Evolutionary conservation across 2,888 invertebrate species (phyloP).

Genomic region (Phaedon cochleariae): DNA sequence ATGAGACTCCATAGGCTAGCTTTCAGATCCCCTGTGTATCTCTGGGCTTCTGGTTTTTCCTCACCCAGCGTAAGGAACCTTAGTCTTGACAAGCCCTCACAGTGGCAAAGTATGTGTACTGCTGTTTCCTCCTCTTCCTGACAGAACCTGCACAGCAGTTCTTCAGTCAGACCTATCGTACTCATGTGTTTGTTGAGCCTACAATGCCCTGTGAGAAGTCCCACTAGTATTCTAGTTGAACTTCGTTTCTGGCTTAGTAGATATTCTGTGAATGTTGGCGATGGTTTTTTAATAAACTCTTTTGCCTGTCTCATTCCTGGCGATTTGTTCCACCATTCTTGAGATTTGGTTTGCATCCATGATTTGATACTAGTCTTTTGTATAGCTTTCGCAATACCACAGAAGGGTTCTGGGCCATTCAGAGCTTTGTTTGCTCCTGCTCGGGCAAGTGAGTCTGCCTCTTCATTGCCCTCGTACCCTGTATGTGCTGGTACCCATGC

Average conservation of each 20-base stretch:
- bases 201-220: not conserved
- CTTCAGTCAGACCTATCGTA: not conserved
- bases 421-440: too few species aligned
- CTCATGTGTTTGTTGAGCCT: not conserved
- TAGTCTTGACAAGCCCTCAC: too few species aligned
- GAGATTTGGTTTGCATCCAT: conserved; percentile 1
- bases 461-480: too few species aligned
- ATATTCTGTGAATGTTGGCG: not conserved
- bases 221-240: not conserved
- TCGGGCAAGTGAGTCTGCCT: too few species aligned
- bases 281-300: not conserved
- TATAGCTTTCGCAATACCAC: too few species aligned
- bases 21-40: too few species aligned
- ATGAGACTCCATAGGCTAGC: too few species aligned
- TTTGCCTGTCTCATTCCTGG: not conserved
- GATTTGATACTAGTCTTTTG: not conserved
- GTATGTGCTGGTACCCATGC: too few species aligned
- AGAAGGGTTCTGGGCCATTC: too few species aligned
- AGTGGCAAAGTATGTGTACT: too few species aligned
- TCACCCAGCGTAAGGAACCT: too few species aligned
- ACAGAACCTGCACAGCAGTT: not conserved
- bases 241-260: not conserved
- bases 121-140: not conserved
- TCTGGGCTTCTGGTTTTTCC: too few species aligned
- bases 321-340: not conserved